Evolutionary conservation across 2,888 invertebrate species (phyloP).

Genomic region (Liposcelis brunnea): DNA sequence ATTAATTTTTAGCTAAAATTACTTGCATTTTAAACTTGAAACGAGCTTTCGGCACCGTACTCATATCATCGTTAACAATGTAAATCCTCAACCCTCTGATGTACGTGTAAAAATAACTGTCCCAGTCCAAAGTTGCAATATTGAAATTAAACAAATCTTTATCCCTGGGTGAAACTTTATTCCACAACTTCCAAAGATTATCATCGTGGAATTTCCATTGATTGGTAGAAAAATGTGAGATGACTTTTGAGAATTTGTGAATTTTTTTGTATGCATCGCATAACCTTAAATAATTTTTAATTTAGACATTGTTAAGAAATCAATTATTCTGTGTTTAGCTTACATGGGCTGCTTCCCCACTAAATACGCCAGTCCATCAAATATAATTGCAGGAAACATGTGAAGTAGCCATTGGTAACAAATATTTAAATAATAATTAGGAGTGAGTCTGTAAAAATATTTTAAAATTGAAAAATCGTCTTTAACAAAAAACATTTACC

Average conservation of each 20-base stretch:
- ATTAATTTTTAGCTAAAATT: too few species aligned
- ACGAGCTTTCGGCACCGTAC: neutral
- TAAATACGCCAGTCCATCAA: neutral
- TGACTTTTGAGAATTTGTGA: neutral
- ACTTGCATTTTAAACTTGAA: neutral
- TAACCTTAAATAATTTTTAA: neutral
- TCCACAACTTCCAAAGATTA: neutral
- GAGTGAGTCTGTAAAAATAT: neutral
- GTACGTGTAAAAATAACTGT: neutral
- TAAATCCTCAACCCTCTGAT: slow-evolving; percentile 1
- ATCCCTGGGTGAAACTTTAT: neutral
- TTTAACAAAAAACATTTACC: too few species aligned
- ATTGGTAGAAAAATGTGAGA: neutral
- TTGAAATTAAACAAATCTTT: slow-evolving; percentile 2
- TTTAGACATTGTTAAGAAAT: too few species aligned
- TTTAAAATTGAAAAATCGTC: too few species aligned
- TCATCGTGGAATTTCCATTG: slow-evolving; percentile 1
- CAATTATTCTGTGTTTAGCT: too few species aligned
- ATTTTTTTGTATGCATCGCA: neutral
- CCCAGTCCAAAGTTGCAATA: neutral
- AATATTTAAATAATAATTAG: neutral
- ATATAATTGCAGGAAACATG: neutral
- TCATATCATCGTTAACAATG: neutral
- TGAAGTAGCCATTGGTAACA: neutral
- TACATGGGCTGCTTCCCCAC: neutral